phyloP scores from a whole-genome alignment of 2,113 vertebrate genomes.

The Albula glossodonta region DNA sequence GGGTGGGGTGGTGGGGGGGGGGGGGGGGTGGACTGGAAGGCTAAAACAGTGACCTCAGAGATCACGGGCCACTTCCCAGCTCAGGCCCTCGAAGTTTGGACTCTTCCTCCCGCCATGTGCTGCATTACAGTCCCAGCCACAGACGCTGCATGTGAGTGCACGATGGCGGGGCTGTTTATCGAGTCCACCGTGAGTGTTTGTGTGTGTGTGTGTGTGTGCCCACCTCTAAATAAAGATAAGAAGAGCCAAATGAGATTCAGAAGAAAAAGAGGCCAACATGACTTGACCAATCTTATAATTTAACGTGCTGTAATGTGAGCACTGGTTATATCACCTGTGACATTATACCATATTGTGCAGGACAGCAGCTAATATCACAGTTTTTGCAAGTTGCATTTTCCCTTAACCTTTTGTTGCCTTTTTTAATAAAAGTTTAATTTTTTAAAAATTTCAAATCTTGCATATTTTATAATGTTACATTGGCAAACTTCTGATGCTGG shows the following conservation, averaged over 20 bases:
- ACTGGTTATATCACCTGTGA: too few relatives aligned
- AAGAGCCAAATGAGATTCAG: not conserved
- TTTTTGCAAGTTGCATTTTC: too few relatives aligned
- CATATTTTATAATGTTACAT: too few relatives aligned
- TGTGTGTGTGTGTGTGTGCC: not conserved
- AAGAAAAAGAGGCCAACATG: not conserved
- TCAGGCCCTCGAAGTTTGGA: not conserved
- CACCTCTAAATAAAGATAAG: not conserved
- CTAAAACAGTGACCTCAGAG: constrained; percentile 20
- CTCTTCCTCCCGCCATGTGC: not conserved
- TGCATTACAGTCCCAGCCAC: not conserved
- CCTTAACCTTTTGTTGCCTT: too few relatives aligned
- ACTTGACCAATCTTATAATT: not conserved
- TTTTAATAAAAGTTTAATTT: too few relatives aligned
- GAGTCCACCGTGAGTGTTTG: not conserved
- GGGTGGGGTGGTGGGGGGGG: not conserved
- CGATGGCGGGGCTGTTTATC: not conserved
- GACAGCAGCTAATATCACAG: too few relatives aligned
- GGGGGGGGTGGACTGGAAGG: too few relatives aligned
- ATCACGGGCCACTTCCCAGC: not conserved
- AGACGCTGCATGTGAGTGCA: not conserved
- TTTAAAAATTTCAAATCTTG: too few relatives aligned
- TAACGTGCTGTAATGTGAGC: too few relatives aligned
- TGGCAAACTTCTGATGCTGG: too few relatives aligned
- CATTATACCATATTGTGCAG: too few relatives aligned